Evolutionary conservation across 2,113 vertebrate species (phyloP).

Genomic region (Megaleporinus macrocephalus): DNA sequence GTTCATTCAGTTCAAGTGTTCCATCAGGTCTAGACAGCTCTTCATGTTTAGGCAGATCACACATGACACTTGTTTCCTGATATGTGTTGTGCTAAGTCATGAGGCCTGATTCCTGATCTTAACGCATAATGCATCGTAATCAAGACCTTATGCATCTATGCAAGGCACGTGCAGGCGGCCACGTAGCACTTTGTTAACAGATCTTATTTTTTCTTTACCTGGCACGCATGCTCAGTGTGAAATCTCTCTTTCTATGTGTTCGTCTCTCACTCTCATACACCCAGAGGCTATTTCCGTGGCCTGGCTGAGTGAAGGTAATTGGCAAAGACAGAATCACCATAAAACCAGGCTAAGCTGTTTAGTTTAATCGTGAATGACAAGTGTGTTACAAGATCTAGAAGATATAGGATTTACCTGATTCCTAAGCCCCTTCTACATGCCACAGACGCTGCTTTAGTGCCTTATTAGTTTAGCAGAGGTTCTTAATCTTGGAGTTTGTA

Average conservation of each 20-base stretch:
- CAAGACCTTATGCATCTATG: too few relatives aligned
- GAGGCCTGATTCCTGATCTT: too few relatives aligned
- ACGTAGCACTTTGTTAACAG: neutral
- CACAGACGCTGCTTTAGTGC: neutral
- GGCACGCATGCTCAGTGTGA: neutral
- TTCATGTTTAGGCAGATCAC: too few relatives aligned
- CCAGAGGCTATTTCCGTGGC: slow-evolving; percentile 5
- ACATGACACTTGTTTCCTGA: too few relatives aligned
- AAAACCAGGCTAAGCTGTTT: slow-evolving; percentile 40
- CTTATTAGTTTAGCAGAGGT: neutral
- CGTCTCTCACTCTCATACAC: neutral
- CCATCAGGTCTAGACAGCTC: too few relatives aligned
- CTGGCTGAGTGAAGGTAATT: neutral
- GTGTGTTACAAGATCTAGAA: slow-evolving; percentile 31
- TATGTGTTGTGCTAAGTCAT: too few relatives aligned
- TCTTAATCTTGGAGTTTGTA: neutral
- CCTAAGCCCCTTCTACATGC: neutral
- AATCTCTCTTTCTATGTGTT: neutral
- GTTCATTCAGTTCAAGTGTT: too few relatives aligned
- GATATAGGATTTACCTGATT: slow-evolving; percentile 5
- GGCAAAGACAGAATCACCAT: slow-evolving; percentile 20
- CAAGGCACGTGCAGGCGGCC: too few relatives aligned
- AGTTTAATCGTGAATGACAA: slow-evolving; percentile 45
- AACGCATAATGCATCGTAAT: too few relatives aligned
- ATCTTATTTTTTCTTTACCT: slow-evolving; percentile 1